phyloP scores from a whole-genome alignment of 2,113 vertebrate genomes.

The Pygathrix nemaeus region DNA sequence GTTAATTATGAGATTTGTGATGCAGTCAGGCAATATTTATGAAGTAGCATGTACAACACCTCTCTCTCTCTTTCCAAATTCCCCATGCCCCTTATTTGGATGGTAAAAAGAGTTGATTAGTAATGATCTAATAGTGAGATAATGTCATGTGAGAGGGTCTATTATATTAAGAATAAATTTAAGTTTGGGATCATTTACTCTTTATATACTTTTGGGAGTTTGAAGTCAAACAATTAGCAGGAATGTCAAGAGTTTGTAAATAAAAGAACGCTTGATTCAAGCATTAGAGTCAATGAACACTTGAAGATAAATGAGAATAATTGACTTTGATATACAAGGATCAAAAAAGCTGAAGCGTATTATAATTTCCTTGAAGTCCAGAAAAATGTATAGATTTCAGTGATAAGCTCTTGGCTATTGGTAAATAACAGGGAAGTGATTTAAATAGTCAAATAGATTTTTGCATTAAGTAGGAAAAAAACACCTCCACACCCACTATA shows the following conservation, averaged over 20 bases:
- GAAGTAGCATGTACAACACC: not conserved
- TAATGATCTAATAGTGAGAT: not conserved
- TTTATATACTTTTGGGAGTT: not conserved
- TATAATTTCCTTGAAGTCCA: constrained; percentile 17
- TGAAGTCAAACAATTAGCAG: not conserved
- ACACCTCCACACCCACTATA: not conserved
- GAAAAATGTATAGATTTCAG: not conserved
- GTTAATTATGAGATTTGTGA: not conserved
- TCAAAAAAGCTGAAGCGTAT: not conserved
- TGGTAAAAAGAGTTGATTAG: not conserved
- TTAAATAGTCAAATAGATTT: constrained; percentile 47
- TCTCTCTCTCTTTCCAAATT: not conserved
- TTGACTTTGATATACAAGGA: not conserved
- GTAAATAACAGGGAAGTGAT: not conserved
- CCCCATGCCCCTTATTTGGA: not conserved
- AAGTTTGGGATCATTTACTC: not conserved
- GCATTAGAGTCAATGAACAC: not conserved
- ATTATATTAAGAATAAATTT: constrained; percentile 1
- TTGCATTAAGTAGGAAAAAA: not conserved
- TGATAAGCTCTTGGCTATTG: not conserved
- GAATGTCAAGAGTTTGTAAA: not conserved
- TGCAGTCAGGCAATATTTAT: not conserved
- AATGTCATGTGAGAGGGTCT: not conserved
- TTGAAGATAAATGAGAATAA: constrained; percentile 36
- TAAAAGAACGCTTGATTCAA: not conserved